phyloP scores from a whole-genome alignment of 2,888 invertebrate species.

The Agrochola lota region DNA sequence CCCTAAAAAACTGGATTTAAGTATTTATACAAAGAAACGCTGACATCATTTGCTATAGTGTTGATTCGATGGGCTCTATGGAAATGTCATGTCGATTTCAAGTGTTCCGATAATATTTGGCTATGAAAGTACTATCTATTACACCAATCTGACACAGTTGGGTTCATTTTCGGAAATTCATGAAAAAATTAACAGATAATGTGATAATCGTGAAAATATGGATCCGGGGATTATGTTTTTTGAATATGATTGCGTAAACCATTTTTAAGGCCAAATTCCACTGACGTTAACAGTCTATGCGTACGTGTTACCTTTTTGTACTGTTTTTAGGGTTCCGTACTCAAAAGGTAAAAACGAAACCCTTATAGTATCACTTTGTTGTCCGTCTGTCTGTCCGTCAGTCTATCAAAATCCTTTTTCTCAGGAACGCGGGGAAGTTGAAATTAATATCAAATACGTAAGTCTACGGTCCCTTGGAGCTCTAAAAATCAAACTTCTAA shows the following conservation, averaged over 20 bases:
- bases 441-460: too few relatives aligned
- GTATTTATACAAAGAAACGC: conserved; percentile 57
- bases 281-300: not conserved
- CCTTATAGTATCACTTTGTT: too few relatives aligned
- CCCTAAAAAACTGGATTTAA: conserved; percentile 44
- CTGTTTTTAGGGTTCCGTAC: too few relatives aligned
- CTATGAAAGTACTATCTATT: conserved; percentile 13
- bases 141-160: conserved; percentile 13
- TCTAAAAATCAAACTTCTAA: too few relatives aligned
- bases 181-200: conserved; percentile 10
- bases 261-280: not conserved
- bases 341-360: too few relatives aligned
- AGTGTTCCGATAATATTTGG: conserved; percentile 50
- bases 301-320: not conserved
- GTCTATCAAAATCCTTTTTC: too few relatives aligned
- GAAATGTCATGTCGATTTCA: conserved; percentile 39
- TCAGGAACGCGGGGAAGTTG: too few relatives aligned
- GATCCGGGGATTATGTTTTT: conserved; percentile 11
- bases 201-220: conserved; percentile 9
- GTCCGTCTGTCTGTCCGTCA: too few relatives aligned
- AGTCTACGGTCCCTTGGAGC: too few relatives aligned
- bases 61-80: conserved; percentile 43
- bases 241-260: not conserved
- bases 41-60: conserved; percentile 50
- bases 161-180: not conserved